Conservation (phyloP, 2,797 vertebrate genomes). For the Bucorvus abyssinicus region DNA sequence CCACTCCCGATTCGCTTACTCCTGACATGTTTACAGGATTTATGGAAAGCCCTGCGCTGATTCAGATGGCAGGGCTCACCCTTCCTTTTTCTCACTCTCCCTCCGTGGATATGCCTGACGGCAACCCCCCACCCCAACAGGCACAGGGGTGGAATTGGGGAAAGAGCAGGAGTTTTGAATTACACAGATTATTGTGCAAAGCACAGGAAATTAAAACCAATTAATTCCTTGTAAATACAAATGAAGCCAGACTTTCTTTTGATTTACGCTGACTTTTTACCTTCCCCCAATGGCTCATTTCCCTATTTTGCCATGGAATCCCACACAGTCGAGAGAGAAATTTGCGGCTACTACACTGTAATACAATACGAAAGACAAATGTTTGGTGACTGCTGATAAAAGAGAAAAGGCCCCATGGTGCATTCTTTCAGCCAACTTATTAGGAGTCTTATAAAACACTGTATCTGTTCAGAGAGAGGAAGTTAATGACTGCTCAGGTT, state of each 20-base stretch:
- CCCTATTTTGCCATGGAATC: constrained; percentile 1
- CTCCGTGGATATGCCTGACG: neutral
- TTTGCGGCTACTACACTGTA: constrained; percentile 13
- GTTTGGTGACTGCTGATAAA: constrained; percentile 58
- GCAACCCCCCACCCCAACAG: neutral
- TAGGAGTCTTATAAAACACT: constrained; percentile 17
- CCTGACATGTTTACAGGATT: neutral
- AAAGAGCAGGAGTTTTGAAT: constrained; percentile 45
- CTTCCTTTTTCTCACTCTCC: neutral
- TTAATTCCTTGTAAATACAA: constrained; percentile 70
- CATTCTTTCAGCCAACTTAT: constrained; percentile 31
- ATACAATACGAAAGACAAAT: constrained; percentile 47
- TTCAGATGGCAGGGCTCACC: neutral
- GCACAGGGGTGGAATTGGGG: neutral
- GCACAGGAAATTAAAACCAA: constrained; percentile 69
- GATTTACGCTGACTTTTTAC: constrained; percentile 45
- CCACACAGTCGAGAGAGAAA: neutral
- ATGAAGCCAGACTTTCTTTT: constrained; percentile 55
- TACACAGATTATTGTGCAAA: constrained; percentile 52
- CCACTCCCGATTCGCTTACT: constrained; percentile 12
- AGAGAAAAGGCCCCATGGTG: constrained; percentile 36
- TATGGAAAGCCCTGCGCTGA: neutral
- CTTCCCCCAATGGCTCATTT: constrained; percentile 16
- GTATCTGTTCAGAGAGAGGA: constrained; percentile 29
- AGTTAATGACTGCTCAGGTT: constrained; percentile 39